These are phyloP conservation scores for Timema podura DNA, from an alignment of 2,888 invertebrate genomes.

Conservation along the genomic window DNA sequence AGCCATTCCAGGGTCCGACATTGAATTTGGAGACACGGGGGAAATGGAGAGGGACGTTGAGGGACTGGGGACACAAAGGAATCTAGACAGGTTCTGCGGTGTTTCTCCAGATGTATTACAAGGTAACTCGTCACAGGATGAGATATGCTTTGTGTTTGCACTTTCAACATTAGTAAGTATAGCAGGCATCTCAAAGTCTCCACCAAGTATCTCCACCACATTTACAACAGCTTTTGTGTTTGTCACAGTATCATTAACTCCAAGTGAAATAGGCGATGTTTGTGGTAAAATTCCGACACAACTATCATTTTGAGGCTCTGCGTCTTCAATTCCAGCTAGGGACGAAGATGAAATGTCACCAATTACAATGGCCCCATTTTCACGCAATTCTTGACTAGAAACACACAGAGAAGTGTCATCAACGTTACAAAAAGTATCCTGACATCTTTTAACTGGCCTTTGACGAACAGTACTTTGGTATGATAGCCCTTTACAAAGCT, in stretches of 20 bases:
- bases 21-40: constrained; percentile 29
- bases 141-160: neutral
- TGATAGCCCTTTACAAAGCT: neutral
- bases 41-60: constrained; percentile 23
- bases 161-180: constrained; percentile 19
- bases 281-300: no score
- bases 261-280: neutral
- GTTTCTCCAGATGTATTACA: neutral
- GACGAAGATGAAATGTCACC: no score
- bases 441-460: neutral
- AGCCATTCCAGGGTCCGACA: constrained; percentile 29
- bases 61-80: constrained; percentile 19
- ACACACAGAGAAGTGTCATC: neutral
- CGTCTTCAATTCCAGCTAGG: no score
- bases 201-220: neutral
- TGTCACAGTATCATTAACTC: no score
- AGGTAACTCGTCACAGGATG: neutral
- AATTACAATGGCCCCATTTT: no score
- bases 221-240: neutral
- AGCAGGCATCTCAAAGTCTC: constrained; percentile 19
- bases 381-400: constrained; percentile 20
- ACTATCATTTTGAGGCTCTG: neutral
- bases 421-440: neutral
- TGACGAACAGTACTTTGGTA: neutral
- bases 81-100: neutral